Evolutionary conservation across 2,113 vertebrate genomes (phyloP).

Genomic region (Chauna torquata): DNA sequence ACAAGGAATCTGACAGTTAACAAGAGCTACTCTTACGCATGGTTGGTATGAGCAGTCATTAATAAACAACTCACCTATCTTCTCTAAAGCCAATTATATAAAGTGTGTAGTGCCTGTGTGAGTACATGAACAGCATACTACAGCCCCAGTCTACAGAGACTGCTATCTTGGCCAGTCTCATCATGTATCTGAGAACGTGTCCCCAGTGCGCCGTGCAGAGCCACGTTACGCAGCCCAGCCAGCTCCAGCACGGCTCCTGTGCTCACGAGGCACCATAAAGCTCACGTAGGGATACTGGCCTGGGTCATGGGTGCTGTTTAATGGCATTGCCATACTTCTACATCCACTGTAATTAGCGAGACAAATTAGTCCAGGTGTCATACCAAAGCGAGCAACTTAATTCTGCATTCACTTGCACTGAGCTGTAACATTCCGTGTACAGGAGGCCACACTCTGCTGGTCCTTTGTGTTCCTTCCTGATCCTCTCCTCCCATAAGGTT

Average conservation of each 20-base stretch:
- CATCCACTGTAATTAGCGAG: neutral
- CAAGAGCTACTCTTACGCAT: neutral
- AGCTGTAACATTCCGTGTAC: neutral
- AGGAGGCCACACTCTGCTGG: neutral
- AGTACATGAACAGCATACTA: neutral
- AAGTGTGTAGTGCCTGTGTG: neutral
- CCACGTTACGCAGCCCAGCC: neutral
- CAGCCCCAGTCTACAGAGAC: neutral
- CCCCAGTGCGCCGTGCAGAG: neutral
- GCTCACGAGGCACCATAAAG: neutral
- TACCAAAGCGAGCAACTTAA: neutral
- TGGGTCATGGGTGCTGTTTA: neutral
- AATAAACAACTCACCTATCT: neutral
- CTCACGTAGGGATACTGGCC: neutral
- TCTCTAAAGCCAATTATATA: neutral
- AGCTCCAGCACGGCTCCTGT: neutral
- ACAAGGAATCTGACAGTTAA: neutral
- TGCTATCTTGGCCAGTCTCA: neutral
- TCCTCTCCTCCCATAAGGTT: neutral
- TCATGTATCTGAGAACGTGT: neutral
- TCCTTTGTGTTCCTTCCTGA: neutral
- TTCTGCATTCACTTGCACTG: constrained; percentile 1
- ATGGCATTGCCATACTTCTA: neutral
- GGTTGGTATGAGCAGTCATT: neutral
- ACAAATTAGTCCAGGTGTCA: constrained; percentile 48